A percentile compares a stretch with the other conserved stretches of the same genome.
phyloP scores from a whole-genome alignment of 1,140 invertebrate species.

The Pogonomyrmex californicus region DNA sequence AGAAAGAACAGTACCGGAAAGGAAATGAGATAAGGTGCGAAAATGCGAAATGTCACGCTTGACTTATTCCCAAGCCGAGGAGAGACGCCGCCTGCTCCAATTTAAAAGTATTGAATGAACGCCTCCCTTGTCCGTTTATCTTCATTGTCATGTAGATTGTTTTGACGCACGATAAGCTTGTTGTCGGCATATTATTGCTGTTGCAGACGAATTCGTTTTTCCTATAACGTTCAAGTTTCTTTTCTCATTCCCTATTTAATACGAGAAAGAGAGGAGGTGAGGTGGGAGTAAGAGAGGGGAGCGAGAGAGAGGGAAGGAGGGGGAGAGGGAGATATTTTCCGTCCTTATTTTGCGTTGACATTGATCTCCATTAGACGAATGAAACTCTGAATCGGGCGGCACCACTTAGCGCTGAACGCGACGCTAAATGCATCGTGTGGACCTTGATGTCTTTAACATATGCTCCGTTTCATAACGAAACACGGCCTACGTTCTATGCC shows the following conservation, averaged over 20 bases:
- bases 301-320: neutral
- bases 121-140: constrained; percentile 40
- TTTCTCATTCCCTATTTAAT: neutral
- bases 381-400: constrained; percentile 35
- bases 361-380: constrained; percentile 46
- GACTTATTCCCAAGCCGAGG: constrained; percentile 7
- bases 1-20: neutral
- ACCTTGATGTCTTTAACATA: constrained; percentile 34
- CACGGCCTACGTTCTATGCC: constrained; percentile 17
- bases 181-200: neutral
- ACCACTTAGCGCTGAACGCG: constrained; percentile 32
- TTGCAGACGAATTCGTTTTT: neutral
- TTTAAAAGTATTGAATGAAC: constrained; percentile 24
- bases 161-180: constrained; percentile 34
- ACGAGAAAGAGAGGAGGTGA: neutral
- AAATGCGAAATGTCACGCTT: constrained; percentile 2
- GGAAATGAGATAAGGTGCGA: neutral
- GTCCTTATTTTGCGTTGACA: constrained; percentile 19
- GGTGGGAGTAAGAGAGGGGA: neutral
- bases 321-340: neutral
- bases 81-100: neutral
- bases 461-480: constrained; percentile 40
- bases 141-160: neutral
- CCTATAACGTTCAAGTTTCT: no score
- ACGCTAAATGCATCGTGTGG: constrained; percentile 16